A percentile compares a stretch with the other conserved stretches of the same genome.
Evolutionary conservation across 2,888 invertebrate genomes (phyloP).

Genomic region (Amorpha juglandis): DNA sequence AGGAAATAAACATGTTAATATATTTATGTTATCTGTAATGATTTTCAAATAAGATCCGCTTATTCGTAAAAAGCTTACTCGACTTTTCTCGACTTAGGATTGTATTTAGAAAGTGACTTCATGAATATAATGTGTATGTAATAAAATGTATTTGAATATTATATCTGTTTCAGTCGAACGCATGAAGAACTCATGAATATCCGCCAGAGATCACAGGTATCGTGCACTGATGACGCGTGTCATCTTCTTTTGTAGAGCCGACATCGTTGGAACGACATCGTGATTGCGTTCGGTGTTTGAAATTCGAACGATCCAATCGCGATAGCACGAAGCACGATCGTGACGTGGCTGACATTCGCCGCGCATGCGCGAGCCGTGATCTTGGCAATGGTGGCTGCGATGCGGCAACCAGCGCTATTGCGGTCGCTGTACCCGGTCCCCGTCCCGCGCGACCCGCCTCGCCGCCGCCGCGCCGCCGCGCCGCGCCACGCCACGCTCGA

Average conservation of each 20-base stretch:
- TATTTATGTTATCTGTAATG: constrained; percentile 22
- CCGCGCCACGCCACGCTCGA: constrained; percentile 41
- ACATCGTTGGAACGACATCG: constrained; percentile 55
- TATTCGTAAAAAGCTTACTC: constrained; percentile 29
- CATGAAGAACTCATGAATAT: constrained; percentile 32
- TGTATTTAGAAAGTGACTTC: constrained; percentile 31
- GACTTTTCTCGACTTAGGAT: constrained; percentile 31
- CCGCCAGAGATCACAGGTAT: not conserved
- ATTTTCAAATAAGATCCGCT: constrained; percentile 24
- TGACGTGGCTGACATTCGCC: constrained; percentile 84
- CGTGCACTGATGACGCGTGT: constrained; percentile 33
- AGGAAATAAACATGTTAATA: constrained; percentile 20
- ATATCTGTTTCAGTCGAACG: constrained; percentile 28
- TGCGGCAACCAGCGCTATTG: constrained; percentile 71
- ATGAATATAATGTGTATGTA: constrained; percentile 33
- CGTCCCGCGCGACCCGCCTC: constrained; percentile 39
- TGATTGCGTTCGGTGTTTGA: constrained; percentile 71
- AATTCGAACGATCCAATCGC: constrained; percentile 74
- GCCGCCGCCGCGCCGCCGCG: constrained; percentile 43
- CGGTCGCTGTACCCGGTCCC: constrained; percentile 79
- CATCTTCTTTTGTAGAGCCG: constrained; percentile 45
- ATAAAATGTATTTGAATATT: constrained; percentile 32
- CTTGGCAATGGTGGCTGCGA: constrained; percentile 84
- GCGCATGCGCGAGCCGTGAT: constrained; percentile 83
- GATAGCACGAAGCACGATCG: constrained; percentile 77